Conservation (phyloP, 2,888 invertebrate genomes). For the Ochropleura leucogaster region DNA sequence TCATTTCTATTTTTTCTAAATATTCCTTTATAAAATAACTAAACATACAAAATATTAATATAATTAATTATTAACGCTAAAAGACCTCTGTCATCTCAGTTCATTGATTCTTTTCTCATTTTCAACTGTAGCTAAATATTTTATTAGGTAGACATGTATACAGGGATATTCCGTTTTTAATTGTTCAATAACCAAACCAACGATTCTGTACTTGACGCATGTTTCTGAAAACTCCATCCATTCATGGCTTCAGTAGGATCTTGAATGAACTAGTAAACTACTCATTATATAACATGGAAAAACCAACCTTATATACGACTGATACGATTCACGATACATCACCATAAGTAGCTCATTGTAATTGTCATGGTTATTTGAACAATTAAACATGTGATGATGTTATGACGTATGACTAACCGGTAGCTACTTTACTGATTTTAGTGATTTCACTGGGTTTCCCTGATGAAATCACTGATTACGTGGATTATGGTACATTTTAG, state of each 20-base stretch:
- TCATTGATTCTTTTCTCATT: too few relatives aligned
- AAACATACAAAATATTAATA: too few relatives aligned
- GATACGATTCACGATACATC: conserved; percentile 8
- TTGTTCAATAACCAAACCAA: not conserved
- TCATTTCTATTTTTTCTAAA: too few relatives aligned
- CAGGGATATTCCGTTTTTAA: not conserved
- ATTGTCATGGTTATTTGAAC: conserved; percentile 44
- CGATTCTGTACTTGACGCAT: conserved; percentile 31
- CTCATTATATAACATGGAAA: conserved; percentile 30
- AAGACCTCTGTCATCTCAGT: too few relatives aligned
- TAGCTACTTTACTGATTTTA: conserved; percentile 28
- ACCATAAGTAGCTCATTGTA: conserved; percentile 15
- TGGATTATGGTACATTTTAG: conserved; percentile 1
- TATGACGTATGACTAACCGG: conserved; percentile 45
- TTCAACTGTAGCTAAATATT: too few relatives aligned
- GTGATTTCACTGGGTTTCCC: conserved; percentile 54
- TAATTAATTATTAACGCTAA: too few relatives aligned
- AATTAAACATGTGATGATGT: conserved; percentile 26
- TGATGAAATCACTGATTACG: conserved; percentile 49
- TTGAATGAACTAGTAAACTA: conserved; percentile 21
- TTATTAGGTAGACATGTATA: too few relatives aligned
- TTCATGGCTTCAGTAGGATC: conserved; percentile 29
- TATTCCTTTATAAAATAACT: too few relatives aligned
- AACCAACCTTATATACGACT: conserved; percentile 13
- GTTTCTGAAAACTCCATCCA: conserved; percentile 38